These are phyloP conservation scores for Tubulanus polymorphus DNA, from an alignment of 2,888 invertebrate genomes.

Conservation along the genomic window DNA sequence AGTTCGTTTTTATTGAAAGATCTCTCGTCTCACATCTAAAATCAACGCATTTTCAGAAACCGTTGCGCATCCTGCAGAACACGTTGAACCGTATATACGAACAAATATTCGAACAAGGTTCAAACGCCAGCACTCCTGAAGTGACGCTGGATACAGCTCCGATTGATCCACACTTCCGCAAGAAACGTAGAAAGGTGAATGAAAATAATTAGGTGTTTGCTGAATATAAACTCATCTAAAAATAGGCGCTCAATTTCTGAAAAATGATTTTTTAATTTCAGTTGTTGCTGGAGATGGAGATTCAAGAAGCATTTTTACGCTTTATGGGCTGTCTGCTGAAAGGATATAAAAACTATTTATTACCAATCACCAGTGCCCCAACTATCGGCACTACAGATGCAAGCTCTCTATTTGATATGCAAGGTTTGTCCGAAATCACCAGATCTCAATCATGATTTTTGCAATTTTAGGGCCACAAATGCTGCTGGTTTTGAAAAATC, in stretches of 20 bases:
- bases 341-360: conserved; percentile 80
- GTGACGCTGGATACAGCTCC: conserved; percentile 56
- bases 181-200: conserved; percentile 71
- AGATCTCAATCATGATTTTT: too few relatives aligned
- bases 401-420: conserved; percentile 88
- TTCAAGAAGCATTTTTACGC: conserved; percentile 93
- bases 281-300: conserved; percentile 73
- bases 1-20: too few relatives aligned
- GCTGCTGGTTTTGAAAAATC: too few relatives aligned
- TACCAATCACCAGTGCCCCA: conserved; percentile 79
- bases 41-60: conserved; percentile 58
- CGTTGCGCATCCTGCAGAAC: conserved; percentile 74
- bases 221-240: neutral
- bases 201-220: neutral
- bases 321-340: conserved; percentile 91
- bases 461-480: too few relatives aligned
- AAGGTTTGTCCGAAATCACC: too few relatives aligned
- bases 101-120: conserved; percentile 45
- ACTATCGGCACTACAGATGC: conserved; percentile 93
- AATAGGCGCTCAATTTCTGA: conserved; percentile 1
- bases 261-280: conserved; percentile 19
- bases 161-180: conserved; percentile 76
- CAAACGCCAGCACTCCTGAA: conserved; percentile 27
- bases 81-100: conserved; percentile 74
- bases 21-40: too few relatives aligned